Evolutionary conservation across 2,113 vertebrate genomes (phyloP).

Genomic region (Macroglossus sobrinus): DNA sequence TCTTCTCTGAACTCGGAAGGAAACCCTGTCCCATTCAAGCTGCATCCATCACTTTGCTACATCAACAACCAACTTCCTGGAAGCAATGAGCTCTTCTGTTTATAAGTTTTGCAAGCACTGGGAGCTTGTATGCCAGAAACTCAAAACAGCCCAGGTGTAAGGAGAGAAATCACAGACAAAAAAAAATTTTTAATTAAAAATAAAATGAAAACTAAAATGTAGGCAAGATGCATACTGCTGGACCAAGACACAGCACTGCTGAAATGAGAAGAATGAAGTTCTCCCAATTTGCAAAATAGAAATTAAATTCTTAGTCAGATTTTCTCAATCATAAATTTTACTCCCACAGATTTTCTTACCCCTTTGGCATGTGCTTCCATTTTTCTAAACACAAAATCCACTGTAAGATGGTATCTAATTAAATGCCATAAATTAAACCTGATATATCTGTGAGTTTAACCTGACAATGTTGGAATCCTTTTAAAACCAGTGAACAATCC

Average conservation of each 20-base stretch:
- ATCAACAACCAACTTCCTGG: conserved; percentile 59
- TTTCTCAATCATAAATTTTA: not conserved
- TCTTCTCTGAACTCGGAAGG: not conserved
- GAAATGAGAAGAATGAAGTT: not conserved
- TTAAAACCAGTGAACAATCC: conserved; percentile 6
- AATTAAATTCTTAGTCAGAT: not conserved
- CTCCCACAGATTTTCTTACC: not conserved
- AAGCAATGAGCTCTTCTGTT: conserved; percentile 49
- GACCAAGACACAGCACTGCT: not conserved
- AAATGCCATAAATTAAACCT: conserved; percentile 9
- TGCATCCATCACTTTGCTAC: conserved; percentile 16
- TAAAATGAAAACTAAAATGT: not conserved
- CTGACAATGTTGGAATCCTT: not conserved
- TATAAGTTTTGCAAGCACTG: conserved; percentile 57
- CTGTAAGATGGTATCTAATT: not conserved
- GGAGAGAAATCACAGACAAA: not conserved
- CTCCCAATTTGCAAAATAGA: not conserved
- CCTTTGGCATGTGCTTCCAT: not conserved
- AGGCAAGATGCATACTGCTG: not conserved
- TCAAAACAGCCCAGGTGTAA: conserved; percentile 3
- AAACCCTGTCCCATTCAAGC: not conserved
- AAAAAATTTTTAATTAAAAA: not conserved
- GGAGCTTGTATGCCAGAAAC: conserved; percentile 27
- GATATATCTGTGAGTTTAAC: conserved; percentile 17
- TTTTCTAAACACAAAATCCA: not conserved